Base-by-base conservation (phyloP, 2,797 vertebrate genomes). In the Halcyon chelicuti region DNA sequence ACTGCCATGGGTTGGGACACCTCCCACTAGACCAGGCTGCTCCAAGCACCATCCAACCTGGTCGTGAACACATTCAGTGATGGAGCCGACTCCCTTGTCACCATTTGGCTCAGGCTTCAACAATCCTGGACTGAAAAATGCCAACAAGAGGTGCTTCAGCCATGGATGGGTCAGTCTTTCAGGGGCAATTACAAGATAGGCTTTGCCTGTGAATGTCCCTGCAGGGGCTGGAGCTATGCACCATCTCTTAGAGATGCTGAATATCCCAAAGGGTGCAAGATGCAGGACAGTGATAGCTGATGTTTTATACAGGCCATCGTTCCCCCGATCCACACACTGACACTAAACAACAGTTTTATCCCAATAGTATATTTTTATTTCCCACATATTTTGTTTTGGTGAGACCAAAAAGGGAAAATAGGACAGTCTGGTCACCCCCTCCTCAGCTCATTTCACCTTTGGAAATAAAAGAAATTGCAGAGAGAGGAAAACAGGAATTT, bases 51-150 rank as follows among this genome's bases (percentile, higher is more conserved):
- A 31, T 54, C 52, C 29, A 31, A 31, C 17, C 29, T 54, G 29
- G 16, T 8, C 52, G 31, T 54, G 52, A 20, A 54, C 52, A 31
- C 52, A 7, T 54, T 29, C 52, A 54, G 29, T 18, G 52, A 54
- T 54, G 52, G 52, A 54, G 18, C 18, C 31, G 12, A 7, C 7
- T 79, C 31, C 8, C 20, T 62, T 29, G 13, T 14, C 15, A 14
- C 28, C 1, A 0, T 51, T 42, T 40, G 9, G 12, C n/a, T 78
- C 60, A 19, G 33, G 35, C 1, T 3, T 23, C 20, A 8, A 31
- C 54, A n/a, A 3, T 35, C 62, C 20, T 52, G 57, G 14, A 23
- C 12, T 29, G 73, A 62, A 73, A 78, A 2, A 15, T 5, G n/a
- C 7, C 5, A 39, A 22, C 3, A 33, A 67, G 42, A 28, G 54